Percentiles rank a stretch among this genome's conserved stretches.
phyloP scores from a whole-genome alignment of 2,797 vertebrate genomes.

The Gephyroberyx darwinii region DNA sequence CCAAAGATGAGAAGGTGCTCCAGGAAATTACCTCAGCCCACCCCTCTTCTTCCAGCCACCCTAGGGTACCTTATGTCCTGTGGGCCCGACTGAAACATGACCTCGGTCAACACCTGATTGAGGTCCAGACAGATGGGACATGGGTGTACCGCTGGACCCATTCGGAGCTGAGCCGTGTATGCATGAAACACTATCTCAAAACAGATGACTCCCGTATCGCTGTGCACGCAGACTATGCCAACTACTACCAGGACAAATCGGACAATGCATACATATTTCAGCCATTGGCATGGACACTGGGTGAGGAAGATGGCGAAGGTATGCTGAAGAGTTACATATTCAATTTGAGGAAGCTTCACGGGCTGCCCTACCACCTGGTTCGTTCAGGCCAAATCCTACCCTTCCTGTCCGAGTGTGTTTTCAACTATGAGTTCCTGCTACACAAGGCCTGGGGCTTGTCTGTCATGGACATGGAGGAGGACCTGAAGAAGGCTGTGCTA shows the following conservation, averaged over 20 bases:
- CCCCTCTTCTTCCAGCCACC: constrained; percentile 16
- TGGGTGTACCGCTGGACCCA: constrained; percentile 79
- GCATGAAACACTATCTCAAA: constrained; percentile 67
- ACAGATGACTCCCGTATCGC: constrained; percentile 59
- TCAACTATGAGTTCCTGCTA: constrained; percentile 81
- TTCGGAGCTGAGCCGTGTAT: constrained; percentile 54
- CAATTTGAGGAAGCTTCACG: constrained; percentile 77
- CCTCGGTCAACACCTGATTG: constrained; percentile 69
- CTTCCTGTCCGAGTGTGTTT: constrained; percentile 77
- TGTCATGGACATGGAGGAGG: constrained; percentile 75
- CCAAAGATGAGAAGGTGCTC: constrained; percentile 66
- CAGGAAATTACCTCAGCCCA: constrained; percentile 66
- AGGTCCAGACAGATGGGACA: constrained; percentile 75
- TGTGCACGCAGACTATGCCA: constrained; percentile 71
- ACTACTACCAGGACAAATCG: constrained; percentile 65
- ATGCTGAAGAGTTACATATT: constrained; percentile 63
- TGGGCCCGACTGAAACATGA: constrained; percentile 68
- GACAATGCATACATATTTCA: constrained; percentile 60
- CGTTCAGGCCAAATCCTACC: constrained; percentile 71
- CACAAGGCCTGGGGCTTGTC: constrained; percentile 81
- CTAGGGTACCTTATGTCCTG: constrained; percentile 68
- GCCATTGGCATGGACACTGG: constrained; percentile 73
- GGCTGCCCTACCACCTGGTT: constrained; percentile 77
- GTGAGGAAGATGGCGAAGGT: constrained; percentile 34
- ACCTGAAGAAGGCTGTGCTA: constrained; percentile 75